phyloP scores from a whole-genome alignment of 2,797 vertebrate genomes.

The Sternotherus odoratus region DNA sequence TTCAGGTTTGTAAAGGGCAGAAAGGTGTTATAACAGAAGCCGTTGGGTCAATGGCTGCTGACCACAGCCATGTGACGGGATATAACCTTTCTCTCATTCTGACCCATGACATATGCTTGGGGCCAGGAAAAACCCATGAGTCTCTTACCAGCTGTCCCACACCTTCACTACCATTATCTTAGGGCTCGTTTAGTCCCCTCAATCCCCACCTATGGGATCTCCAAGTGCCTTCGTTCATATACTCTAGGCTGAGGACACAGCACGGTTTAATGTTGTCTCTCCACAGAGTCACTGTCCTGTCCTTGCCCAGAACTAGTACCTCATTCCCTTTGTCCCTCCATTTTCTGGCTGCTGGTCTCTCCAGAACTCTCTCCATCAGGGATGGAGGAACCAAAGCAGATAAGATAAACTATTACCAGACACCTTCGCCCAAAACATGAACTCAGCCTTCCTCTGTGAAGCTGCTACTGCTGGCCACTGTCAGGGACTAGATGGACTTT shows the following conservation, averaged over 20 bases:
- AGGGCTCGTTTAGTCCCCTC: not conserved
- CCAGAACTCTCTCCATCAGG: not conserved
- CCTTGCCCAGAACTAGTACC: not conserved
- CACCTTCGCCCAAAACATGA: fast-evolving
- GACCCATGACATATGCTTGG: not conserved
- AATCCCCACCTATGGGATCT: not conserved
- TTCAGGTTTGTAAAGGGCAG: not conserved
- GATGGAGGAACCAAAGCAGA: not conserved
- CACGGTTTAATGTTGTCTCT: not conserved
- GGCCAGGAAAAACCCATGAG: not conserved
- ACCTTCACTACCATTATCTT: not conserved
- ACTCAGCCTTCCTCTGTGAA: not conserved
- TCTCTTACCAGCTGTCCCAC: not conserved
- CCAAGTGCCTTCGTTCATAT: not conserved
- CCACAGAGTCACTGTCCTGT: fast-evolving
- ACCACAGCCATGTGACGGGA: not conserved
- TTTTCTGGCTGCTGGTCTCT: fast-evolving
- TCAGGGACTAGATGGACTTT: not conserved
- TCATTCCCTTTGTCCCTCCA: not conserved
- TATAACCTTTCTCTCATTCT: not conserved
- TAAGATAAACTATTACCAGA: not conserved
- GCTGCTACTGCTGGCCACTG: fast-evolving
- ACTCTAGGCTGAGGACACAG: not conserved
- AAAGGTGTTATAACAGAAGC: not conserved
- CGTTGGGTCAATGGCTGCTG: not conserved